A percentile compares a stretch with the other conserved stretches of the same genome.
Evolutionary conservation across 2,797 vertebrate genomes (phyloP).

Genomic region (Hoplostethus mediterraneus): DNA sequence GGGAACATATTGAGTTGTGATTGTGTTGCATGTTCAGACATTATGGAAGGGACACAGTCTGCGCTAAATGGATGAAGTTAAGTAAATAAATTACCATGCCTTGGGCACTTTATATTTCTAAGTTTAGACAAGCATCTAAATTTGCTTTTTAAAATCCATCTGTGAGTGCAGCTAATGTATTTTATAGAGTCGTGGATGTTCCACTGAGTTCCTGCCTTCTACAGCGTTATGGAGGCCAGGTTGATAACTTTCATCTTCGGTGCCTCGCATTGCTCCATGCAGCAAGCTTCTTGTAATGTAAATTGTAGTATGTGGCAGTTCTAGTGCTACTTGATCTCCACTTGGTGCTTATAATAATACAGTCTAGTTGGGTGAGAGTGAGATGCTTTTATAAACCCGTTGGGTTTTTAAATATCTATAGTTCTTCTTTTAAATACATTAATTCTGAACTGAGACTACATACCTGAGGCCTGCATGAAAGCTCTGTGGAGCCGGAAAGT

Average conservation of each 20-base stretch:
- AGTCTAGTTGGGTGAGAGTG: neutral
- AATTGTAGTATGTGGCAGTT: neutral
- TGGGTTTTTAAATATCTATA: neutral
- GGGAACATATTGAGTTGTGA: conserved; percentile 36
- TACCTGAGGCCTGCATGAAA: conserved; percentile 89
- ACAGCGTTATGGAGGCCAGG: neutral
- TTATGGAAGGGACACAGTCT: conserved; percentile 30
- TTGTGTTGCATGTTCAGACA: conserved; percentile 26
- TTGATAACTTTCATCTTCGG: neutral
- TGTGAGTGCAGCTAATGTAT: conserved; percentile 1
- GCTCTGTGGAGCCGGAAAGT: conserved; percentile 84
- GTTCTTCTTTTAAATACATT: neutral
- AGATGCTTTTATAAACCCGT: neutral
- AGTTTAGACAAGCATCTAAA: neutral
- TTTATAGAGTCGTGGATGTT: conserved; percentile 2
- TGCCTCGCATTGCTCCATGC: neutral
- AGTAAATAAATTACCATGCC: conserved; percentile 22
- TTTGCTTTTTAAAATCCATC: neutral
- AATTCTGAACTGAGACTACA: neutral
- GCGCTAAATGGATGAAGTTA: conserved; percentile 24
- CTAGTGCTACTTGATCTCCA: neutral
- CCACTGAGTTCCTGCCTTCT: neutral
- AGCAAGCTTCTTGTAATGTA: neutral
- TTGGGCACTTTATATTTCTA: conserved; percentile 11
- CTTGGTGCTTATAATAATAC: neutral